Evolutionary conservation across 30 jellyfish, hydroid and myxozoan genomes (phyloP), one percentile per base, ranked within the genome.

Genomic region (Cassiopea andromeda): DNA sequence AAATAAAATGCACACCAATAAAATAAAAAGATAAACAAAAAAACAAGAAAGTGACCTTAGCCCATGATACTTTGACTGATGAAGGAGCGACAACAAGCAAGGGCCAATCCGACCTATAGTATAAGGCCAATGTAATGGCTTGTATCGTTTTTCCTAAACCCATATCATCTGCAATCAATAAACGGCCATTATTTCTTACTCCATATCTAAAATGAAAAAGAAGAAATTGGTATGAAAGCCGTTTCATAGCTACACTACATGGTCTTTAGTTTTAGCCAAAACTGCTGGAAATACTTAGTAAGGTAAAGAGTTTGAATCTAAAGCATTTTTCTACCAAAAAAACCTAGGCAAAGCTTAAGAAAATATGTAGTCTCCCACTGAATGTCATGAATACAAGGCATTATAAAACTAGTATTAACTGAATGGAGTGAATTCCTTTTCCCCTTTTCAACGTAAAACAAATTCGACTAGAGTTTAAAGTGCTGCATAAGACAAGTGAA

Each of bases 121-220:
- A 90, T 12, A 74, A 72, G 46, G 97, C 97, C 47, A 94, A 43
- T 1, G 98, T 78, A 12, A 94, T 87, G 68, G 99, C 98, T 78
- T 94, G 99, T 14, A 94, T 73, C 16, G 99, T 94, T 71, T 94
- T 94, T 8, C 99, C 99, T 19, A 94, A 93, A 48, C 99, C 99
- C 99, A 94, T 94, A 88, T 94, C 99, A 82, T 94, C 99, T n/a
- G 99, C 99, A 14, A 94, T 94, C 43, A 94, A 60, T 44, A 94
- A 16, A 8, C 96, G 83, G 64, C 99, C 99, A 73, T 78, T 82
- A 54, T 94, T 87, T 74, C 82, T 83, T 61, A 94, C 85, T 18
- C 97, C 98, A 83, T 87, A 87, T 14, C 99, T 94, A 67, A 18
- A 86, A 44, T 7, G 38, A 8, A 69, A 12, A 17, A 67, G n/a